phyloP scores from a whole-genome alignment of 2,113 vertebrate species.

The Brachyistius frenatus region DNA sequence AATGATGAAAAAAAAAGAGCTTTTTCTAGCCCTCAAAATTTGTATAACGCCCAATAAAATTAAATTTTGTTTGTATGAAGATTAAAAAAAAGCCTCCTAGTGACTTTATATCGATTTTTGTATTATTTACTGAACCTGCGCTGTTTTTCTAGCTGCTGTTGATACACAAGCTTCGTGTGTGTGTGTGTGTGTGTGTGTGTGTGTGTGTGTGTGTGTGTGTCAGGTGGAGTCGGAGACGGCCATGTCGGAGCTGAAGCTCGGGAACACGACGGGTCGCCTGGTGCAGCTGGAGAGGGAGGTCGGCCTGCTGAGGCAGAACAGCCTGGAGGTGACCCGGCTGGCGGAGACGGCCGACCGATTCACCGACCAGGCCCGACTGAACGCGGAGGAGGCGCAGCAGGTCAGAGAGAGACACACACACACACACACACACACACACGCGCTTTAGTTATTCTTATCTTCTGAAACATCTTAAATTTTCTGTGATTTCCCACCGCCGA shows the following conservation, averaged over 20 bases:
- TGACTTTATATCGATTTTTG: too few species aligned
- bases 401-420: slow-evolving; percentile 59
- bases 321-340: slow-evolving; percentile 79
- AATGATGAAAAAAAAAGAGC: too few species aligned
- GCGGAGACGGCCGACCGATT: slow-evolving; percentile 79
- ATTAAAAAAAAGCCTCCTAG: too few species aligned
- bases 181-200: slow-evolving; percentile 7
- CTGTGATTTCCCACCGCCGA: too few species aligned
- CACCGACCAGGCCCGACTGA: slow-evolving; percentile 72
- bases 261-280: slow-evolving; percentile 88
- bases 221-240: slow-evolving; percentile 93
- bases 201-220: slow-evolving; percentile 19
- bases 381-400: slow-evolving; percentile 87
- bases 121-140: too few species aligned
- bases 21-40: too few species aligned
- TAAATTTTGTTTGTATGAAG: too few species aligned
- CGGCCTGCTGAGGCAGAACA: slow-evolving; percentile 86
- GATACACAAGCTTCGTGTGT: too few species aligned
- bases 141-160: too few species aligned
- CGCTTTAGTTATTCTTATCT: not conserved
- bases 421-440: too few species aligned
- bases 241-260: slow-evolving; percentile 89
- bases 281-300: slow-evolving; percentile 88
- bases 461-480: too few species aligned
- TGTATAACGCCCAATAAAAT: too few species aligned